Base-by-base conservation (phyloP, 2,888 invertebrate species). In the Sphaeridia pumilis region DNA sequence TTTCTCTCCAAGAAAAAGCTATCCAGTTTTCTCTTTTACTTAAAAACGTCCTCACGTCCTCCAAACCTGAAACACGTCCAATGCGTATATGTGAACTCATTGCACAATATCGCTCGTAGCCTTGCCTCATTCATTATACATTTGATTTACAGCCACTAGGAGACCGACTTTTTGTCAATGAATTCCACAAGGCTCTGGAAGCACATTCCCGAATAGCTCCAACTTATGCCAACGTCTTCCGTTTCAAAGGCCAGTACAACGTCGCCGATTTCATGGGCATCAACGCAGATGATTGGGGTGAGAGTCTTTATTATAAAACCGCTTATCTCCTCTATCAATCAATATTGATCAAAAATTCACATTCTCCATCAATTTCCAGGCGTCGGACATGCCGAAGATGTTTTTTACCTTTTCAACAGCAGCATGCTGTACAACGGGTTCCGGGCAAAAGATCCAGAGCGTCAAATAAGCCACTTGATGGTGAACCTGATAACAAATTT, bases 131-230 rank as follows among this genome's bases (percentile, higher is more conserved):
- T n/a, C n/a, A n/a, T n/a, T n/a, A n/a, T n/a, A n/a, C n/a, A n/a
- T n/a, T n/a, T n/a, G n/a, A n/a, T n/a, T n/a, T n/a, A n/a, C n/a
- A n/a, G n/a, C n/a, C n/a, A n/a, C n/a, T n/a, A n/a, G n/a, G n/a
- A 2, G 61, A 63, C 44, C 41, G 61, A 27, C 52, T 45, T 28
- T 61, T 56, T 36, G 58, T 50, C 4, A 52, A 55, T 17, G 54
- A 58, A 4, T 48, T 56, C 25, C 59, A 61, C 41, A 58, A 60
- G 25, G 55, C 58, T 2, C 43, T 63, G 21, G 58, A 61, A 48
- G 46, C 53, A 17, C 63, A 63, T 52, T 61, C 63, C 3, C 24
- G 22, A n/a, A 42, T 60, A 21, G 63, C 63, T 17, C 60, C 59
- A 21, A 60, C 61, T 0, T 63, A 59, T 31, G 56, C 61, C 0